phyloP scores from a whole-genome alignment of 1,140 invertebrate species.

The Pentalonia nigronervosa region DNA sequence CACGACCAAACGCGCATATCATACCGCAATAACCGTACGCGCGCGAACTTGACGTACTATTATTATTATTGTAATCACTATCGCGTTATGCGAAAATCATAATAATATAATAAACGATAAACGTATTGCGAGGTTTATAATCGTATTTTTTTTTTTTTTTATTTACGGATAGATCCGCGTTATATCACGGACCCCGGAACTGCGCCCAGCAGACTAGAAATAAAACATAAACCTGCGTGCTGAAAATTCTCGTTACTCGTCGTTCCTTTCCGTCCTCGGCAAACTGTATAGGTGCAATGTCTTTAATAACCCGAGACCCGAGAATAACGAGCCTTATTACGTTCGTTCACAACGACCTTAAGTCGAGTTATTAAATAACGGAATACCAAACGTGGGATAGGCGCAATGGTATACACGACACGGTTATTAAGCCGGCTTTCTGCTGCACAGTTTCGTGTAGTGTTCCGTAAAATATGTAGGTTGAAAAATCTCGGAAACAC shows the following conservation, averaged over 20 bases:
- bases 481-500: background rate
- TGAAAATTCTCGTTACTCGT: background rate
- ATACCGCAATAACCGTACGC: background rate
- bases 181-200: background rate
- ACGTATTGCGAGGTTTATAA: background rate
- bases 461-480: background rate
- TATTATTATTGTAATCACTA: background rate
- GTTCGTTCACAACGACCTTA: background rate
- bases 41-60: background rate
- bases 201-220: background rate
- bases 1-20: background rate
- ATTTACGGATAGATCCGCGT: background rate
- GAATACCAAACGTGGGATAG: background rate
- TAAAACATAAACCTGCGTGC: too few relatives aligned
- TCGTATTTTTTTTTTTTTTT: too few relatives aligned
- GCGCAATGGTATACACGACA: background rate
- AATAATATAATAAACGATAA: background rate
- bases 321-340: background rate
- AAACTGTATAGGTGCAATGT: background rate
- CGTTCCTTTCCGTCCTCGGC: background rate
- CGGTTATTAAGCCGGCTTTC: background rate
- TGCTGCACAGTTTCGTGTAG: background rate
- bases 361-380: background rate
- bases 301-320: background rate
- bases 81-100: background rate